Conservation (phyloP, 2,113 vertebrate species). For the Mesembrinibis cayennensis region DNA sequence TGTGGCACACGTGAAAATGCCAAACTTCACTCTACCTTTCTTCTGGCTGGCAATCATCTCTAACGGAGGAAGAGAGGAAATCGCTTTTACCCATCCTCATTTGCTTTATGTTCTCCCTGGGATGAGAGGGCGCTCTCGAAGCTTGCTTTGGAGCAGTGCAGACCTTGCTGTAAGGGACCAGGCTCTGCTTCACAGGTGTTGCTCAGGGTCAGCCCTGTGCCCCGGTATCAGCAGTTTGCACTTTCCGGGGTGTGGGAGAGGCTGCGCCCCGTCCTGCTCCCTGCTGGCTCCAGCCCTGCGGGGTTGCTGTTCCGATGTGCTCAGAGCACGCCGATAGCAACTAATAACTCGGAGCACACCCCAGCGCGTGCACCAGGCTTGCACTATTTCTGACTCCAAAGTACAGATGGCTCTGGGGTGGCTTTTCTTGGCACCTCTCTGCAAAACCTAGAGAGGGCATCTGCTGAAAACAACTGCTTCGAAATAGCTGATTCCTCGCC, state of each 20-base stretch:
- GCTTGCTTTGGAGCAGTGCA: neutral
- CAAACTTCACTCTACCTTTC: neutral
- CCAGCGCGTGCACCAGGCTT: neutral
- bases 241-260: neutral
- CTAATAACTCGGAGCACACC: neutral
- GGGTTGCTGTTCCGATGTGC: neutral
- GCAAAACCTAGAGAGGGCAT: conserved; percentile 31
- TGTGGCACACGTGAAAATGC: accelerated
- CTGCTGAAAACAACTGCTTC: conserved; percentile 36
- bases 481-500: neutral
- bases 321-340: neutral
- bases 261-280: neutral
- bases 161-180: neutral
- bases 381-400: neutral
- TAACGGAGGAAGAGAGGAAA: neutral
- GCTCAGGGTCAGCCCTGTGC: neutral
- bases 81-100: neutral
- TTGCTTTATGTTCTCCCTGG: accelerated
- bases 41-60: accelerated
- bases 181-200: neutral
- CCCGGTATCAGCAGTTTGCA: accelerated
- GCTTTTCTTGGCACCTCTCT: conserved; percentile 47
- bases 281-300: neutral
- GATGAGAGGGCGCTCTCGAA: neutral
- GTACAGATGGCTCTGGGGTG: conserved; percentile 58